A percentile compares a stretch with the other conserved stretches of the same genome.
Conservation (phyloP, 1,140 invertebrate genomes). For the Diuraphis noxia region DNA sequence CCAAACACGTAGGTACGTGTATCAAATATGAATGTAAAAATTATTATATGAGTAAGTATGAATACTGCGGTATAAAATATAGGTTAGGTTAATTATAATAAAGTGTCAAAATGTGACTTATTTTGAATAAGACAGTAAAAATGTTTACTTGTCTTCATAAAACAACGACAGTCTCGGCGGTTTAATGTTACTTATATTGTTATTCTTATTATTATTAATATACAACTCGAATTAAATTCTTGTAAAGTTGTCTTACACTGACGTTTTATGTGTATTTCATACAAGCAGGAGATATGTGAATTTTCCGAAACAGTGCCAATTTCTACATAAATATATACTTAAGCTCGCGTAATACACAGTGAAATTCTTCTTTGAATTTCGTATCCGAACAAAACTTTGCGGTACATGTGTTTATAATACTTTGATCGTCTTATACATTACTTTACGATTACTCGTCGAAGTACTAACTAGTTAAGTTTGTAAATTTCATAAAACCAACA, state of each 20-base stretch:
- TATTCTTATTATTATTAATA: background rate
- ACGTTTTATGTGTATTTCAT: background rate
- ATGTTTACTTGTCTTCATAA: background rate
- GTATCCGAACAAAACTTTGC: background rate
- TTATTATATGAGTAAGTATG: background rate
- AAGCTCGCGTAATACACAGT: background rate
- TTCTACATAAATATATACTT: background rate
- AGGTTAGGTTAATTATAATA: background rate
- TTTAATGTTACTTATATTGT: background rate
- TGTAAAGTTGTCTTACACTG: background rate
- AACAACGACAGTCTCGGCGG: background rate
- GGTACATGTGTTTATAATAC: conserved; percentile 30
- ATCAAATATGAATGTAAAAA: background rate
- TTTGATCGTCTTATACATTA: conserved; percentile 41
- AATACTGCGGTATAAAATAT: too few relatives aligned
- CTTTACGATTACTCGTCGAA: conserved; percentile 32
- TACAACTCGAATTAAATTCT: background rate
- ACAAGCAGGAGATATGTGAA: background rate
- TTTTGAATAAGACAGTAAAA: background rate
- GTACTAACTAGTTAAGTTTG: conserved; percentile 35
- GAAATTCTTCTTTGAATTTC: conserved; percentile 21
- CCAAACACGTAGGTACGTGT: background rate
- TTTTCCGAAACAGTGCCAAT: background rate
- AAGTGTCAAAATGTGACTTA: background rate
- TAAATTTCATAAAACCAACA: background rate